Conservation (phyloP, 2,797 vertebrate genomes). For the Oryzias dopingdopingensis region DNA sequence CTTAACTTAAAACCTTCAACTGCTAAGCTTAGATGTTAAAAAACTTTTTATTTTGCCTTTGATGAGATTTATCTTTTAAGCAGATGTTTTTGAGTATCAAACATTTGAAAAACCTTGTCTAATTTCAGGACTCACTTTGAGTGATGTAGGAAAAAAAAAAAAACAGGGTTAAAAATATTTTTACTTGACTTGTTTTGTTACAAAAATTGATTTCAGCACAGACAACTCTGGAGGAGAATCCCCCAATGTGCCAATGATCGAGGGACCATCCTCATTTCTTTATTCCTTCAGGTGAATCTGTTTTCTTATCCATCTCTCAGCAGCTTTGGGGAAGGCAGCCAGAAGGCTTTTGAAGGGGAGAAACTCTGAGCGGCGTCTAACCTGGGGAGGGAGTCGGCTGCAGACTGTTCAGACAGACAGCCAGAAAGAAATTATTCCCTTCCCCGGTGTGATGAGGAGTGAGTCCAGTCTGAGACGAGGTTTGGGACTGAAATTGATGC, state of each 20-base stretch:
- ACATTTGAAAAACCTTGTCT: no score
- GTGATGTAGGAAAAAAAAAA: background rate
- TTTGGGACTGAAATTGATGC: no score
- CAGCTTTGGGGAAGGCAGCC: background rate
- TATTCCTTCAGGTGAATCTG: background rate
- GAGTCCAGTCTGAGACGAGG: no score
- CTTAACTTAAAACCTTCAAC: background rate
- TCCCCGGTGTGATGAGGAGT: no score
- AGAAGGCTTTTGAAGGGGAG: background rate
- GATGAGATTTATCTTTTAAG: background rate
- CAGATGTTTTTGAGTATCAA: no score
- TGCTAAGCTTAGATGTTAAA: background rate
- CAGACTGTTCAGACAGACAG: no score
- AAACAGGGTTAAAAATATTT: no score
- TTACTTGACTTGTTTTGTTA: background rate
- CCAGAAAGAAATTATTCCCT: no score
- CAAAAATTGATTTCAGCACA: background rate
- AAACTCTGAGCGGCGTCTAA: no score
- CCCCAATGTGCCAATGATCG: background rate
- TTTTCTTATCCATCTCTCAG: background rate
- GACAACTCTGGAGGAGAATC: background rate
- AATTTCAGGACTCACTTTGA: background rate
- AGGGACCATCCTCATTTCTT: constrained; percentile 1
- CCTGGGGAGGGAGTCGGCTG: no score
- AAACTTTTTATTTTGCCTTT: background rate